Conservation (phyloP, 1,140 invertebrate genomes). For the Drosophila tsacasi region DNA sequence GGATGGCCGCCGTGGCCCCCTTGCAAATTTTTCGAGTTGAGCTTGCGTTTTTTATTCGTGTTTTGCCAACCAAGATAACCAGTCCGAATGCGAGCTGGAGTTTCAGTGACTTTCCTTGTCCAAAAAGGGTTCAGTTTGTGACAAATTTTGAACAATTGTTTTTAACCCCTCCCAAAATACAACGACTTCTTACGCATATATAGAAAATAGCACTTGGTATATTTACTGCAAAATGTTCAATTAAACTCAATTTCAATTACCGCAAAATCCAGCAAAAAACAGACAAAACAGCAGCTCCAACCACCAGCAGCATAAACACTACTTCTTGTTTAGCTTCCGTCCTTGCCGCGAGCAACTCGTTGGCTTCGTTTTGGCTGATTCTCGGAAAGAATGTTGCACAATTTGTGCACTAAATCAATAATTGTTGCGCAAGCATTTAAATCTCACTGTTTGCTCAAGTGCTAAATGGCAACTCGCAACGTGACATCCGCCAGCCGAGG, state of each 20-base stretch:
- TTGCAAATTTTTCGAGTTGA: slow-evolving; percentile 43
- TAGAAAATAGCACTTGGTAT: neutral
- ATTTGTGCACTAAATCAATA: slow-evolving; percentile 70
- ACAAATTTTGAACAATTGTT: slow-evolving; percentile 10
- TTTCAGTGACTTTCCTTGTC: slow-evolving; percentile 7
- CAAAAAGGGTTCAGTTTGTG: slow-evolving; percentile 10
- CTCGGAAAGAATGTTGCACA: slow-evolving; percentile 68
- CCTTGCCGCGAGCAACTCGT: slow-evolving; percentile 22
- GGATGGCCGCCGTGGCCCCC: slow-evolving; percentile 30
- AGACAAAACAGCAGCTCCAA: neutral
- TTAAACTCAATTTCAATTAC: neutral
- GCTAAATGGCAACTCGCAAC: slow-evolving; percentile 50
- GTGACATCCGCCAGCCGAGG: slow-evolving; percentile 51
- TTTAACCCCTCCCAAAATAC: neutral
- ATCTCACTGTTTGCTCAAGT: slow-evolving; percentile 53
- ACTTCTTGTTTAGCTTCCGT: slow-evolving; percentile 61
- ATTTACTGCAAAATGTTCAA: neutral
- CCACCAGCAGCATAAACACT: slow-evolving; percentile 38
- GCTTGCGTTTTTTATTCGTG: slow-evolving; percentile 19
- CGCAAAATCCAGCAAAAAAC: neutral
- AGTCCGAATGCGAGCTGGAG: slow-evolving; percentile 1
- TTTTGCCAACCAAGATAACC: slow-evolving; percentile 52
- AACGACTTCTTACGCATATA: neutral
- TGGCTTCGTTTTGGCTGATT: slow-evolving; percentile 48
- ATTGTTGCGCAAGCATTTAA: slow-evolving; percentile 74